Conservation (phyloP, 2,113 vertebrate species). For the Mellivora capensis region DNA sequence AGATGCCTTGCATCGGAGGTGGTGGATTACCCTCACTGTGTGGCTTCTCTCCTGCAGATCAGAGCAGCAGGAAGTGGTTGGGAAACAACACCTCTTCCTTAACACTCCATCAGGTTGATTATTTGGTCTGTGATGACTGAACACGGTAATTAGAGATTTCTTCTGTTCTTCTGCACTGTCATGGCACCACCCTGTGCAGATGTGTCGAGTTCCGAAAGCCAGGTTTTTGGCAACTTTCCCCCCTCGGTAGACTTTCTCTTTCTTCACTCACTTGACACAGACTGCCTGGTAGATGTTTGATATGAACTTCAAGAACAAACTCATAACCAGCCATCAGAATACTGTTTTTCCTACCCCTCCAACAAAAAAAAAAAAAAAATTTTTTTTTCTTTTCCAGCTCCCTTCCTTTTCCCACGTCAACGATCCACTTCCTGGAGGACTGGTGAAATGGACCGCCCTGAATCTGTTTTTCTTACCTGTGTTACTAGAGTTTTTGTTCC, state of each 20-base stretch:
- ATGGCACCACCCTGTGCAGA: not conserved
- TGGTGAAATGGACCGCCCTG: not conserved
- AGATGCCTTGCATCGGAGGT: not conserved
- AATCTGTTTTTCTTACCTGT: not conserved
- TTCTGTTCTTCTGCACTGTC: not conserved
- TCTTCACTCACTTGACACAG: not conserved
- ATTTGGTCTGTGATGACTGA: not conserved
- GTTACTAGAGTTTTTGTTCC: not conserved
- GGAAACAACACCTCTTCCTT: not conserved
- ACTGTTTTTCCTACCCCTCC: not conserved
- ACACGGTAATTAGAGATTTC: not conserved
- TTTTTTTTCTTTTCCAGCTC: not conserved
- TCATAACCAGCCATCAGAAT: not conserved
- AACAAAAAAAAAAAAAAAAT: not conserved
- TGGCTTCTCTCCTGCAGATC: not conserved
- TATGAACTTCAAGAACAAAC: not conserved
- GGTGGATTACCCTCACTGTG: accelerated
- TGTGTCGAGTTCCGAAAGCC: not conserved
- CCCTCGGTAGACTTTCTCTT: too few relatives aligned
- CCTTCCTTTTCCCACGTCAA: not conserved
- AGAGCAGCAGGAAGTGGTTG: not conserved
- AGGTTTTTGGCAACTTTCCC: not conserved
- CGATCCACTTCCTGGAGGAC: not conserved
- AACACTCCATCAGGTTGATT: not conserved
- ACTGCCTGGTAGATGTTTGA: not conserved